Evolutionary conservation across 2,888 invertebrate genomes (phyloP).

Genomic region (Phengaris alcon): DNA sequence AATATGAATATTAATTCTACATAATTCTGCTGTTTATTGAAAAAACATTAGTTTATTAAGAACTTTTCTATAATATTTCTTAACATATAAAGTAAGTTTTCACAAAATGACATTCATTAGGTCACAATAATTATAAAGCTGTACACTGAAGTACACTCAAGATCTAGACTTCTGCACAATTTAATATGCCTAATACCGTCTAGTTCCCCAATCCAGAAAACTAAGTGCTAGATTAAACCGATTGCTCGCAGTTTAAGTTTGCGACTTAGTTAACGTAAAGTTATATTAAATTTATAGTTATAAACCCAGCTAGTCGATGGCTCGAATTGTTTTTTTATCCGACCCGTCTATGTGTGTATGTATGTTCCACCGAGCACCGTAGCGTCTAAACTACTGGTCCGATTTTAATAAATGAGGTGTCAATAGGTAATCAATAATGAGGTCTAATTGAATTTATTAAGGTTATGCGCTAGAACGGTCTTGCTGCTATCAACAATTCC

Average conservation of each 20-base stretch:
- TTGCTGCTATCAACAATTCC: too few species aligned
- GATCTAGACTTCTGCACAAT: constrained; percentile 4
- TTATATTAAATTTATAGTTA: constrained; percentile 12
- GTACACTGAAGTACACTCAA: neutral
- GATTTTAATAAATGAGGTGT: too few species aligned
- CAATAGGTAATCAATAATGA: too few species aligned
- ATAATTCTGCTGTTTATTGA: too few species aligned
- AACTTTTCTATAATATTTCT: neutral
- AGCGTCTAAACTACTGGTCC: too few species aligned
- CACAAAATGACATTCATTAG: neutral
- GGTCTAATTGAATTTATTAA: too few species aligned
- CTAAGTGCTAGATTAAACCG: constrained; percentile 22
- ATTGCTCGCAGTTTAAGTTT: constrained; percentile 23
- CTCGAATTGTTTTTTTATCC: neutral
- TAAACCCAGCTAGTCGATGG: neutral
- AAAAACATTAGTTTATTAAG: too few species aligned
- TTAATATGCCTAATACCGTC: constrained; percentile 15
- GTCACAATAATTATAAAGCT: neutral
- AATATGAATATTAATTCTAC: too few species aligned
- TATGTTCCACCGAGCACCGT: too few species aligned
- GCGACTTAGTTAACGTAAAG: constrained; percentile 8
- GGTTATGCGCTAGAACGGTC: too few species aligned
- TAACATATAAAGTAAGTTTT: neutral
- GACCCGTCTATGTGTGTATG: too few species aligned
- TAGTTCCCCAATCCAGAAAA: constrained; percentile 7